Conservation (phyloP, 2,113 vertebrate genomes). For the Nannospalax galili region DNA sequence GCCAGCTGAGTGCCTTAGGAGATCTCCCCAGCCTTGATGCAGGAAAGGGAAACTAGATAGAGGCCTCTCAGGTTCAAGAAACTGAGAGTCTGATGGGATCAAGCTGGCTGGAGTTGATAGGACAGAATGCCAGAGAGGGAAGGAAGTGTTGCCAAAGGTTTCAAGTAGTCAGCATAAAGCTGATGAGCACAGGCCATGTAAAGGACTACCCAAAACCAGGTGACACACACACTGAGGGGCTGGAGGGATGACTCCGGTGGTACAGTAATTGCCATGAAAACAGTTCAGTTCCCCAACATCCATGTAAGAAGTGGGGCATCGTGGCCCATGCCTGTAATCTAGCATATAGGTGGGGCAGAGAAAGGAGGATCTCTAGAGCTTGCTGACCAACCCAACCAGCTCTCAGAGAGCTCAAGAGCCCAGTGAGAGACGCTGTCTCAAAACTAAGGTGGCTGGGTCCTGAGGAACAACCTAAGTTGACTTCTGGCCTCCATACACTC, state of each 20-base stretch:
- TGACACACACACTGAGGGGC: not conserved
- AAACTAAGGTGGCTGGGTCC: not conserved
- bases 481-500: not conserved
- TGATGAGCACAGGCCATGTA: not conserved
- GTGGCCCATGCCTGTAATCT: not conserved
- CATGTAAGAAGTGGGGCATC: not conserved
- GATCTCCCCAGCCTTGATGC: not conserved
- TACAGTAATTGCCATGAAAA: not conserved
- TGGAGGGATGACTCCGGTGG: no score
- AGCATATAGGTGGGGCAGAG: no score
- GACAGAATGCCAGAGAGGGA: not conserved
- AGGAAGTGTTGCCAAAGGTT: not conserved
- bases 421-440: not conserved
- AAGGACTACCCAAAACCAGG: not conserved
- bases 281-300: not conserved
- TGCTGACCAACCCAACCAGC: not conserved
- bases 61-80: not conserved
- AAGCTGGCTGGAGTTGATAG: not conserved
- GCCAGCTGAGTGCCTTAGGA: not conserved
- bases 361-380: not conserved
- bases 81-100: not conserved
- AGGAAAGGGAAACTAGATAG: not conserved
- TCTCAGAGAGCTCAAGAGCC: not conserved
- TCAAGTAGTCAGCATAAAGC: no score
- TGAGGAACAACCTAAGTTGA: not conserved